phyloP scores from a whole-genome alignment of 2,797 vertebrate genomes.

The Lindbergichthys nudifrons region DNA sequence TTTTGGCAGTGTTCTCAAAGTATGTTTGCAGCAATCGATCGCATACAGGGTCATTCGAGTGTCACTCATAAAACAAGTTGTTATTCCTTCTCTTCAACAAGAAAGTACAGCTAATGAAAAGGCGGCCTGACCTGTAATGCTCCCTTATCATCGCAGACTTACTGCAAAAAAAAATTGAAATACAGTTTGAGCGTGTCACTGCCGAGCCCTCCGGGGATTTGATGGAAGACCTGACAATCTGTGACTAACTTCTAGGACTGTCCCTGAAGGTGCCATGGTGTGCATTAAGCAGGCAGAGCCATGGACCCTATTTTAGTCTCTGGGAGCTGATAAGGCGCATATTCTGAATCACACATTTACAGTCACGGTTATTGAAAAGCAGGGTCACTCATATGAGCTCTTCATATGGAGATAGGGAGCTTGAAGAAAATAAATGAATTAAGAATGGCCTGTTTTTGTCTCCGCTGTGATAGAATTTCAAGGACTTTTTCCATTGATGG shows the following conservation, averaged over 20 bases:
- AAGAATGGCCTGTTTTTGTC: constrained; percentile 56
- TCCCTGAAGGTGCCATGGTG: constrained; percentile 65
- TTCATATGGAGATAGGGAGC: constrained; percentile 55
- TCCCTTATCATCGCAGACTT: constrained; percentile 59
- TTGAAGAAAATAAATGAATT: constrained; percentile 57
- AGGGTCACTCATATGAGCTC: constrained; percentile 67
- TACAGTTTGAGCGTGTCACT: constrained; percentile 61
- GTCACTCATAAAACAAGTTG: constrained; percentile 40
- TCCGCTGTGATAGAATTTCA: constrained; percentile 52
- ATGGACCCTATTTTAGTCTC: constrained; percentile 63
- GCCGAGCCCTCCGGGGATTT: constrained; percentile 64
- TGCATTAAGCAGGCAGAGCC: constrained; percentile 62
- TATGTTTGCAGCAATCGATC: constrained; percentile 34
- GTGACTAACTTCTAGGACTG: constrained; percentile 66
- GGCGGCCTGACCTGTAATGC: constrained; percentile 47
- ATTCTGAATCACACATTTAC: constrained; percentile 75
- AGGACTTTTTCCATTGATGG: constrained; percentile 50
- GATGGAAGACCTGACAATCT: constrained; percentile 72
- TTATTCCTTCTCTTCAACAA: constrained; percentile 48
- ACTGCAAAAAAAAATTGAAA: constrained; percentile 49
- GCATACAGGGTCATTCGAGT: constrained; percentile 14
- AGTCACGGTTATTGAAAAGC: constrained; percentile 66
- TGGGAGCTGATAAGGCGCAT: constrained; percentile 63
- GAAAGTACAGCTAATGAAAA: constrained; percentile 51
- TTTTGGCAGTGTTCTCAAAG: constrained; percentile 9